Conservation (phyloP, 2,797 vertebrate genomes). For the Huso huso region DNA sequence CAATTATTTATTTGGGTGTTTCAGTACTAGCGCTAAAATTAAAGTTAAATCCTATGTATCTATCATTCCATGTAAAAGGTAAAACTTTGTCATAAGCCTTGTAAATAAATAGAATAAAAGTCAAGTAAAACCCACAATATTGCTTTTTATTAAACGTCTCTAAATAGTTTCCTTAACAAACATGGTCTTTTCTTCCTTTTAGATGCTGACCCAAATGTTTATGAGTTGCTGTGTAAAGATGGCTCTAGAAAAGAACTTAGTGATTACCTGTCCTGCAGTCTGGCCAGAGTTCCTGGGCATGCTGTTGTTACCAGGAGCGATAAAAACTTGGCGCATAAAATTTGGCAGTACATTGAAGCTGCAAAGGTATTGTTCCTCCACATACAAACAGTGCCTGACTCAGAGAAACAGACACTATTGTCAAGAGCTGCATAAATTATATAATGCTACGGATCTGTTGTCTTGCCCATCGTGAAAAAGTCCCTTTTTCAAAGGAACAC, state of each 20-base stretch:
- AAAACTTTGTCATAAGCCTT: no score
- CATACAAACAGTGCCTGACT: not conserved
- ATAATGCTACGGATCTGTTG: not conserved
- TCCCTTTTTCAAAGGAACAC: not conserved
- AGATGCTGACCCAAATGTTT: conserved; percentile 44
- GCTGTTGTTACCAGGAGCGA: conserved; percentile 70
- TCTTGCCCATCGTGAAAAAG: not conserved
- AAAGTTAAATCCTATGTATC: no score
- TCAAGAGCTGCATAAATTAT: not conserved
- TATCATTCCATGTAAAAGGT: no score
- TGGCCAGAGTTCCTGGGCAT: conserved; percentile 65
- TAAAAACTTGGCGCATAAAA: conserved; percentile 43
- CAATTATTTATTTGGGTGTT: no score
- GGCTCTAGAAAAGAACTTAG: conserved; percentile 52
- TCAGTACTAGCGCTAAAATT: no score
- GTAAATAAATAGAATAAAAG: no score
- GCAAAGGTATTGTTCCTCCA: conserved; percentile 30
- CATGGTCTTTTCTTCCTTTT: not conserved
- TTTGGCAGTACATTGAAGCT: conserved; percentile 52
- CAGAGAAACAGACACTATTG: not conserved
- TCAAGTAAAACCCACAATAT: no score
- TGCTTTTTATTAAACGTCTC: no score
- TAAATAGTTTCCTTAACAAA: not conserved
- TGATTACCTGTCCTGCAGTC: conserved; percentile 54
- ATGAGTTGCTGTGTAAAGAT: conserved; percentile 77